Evolutionary conservation across 1,140 invertebrate species (phyloP), one percentile per base, ranked within the genome.

Genomic region (Radopholus similis): DNA sequence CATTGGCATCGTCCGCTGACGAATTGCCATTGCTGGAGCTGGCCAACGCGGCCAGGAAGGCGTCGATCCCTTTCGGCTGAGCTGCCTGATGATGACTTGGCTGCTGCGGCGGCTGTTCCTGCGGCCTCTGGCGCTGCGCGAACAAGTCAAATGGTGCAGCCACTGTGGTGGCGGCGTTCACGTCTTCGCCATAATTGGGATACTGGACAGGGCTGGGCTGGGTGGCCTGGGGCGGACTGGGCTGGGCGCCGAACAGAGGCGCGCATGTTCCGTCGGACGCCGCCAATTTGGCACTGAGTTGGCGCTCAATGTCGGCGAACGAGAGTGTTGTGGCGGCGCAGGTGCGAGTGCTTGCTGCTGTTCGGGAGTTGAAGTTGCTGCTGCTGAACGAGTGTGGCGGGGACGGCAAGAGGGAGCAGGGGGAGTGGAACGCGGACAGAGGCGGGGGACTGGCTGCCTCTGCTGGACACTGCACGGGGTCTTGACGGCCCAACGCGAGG

Each of bases 401-500:
- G 4, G 37, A 26, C 15, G 49, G 40, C 49, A 62, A 62, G 38
- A 47, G 4, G 38, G 38, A 60, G n/a, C 58, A 49, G 40, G 40
- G 30, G 34, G 49, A 62, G 28, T 62, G 40, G 32, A 62, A 62
- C 5, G 59, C 59, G 23, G 34, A 40, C 28, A 62, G 37, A 13
- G 59, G 59, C 21, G 59, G 59, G 42, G 59, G 59, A 42, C 59
- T 62, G 42, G 59, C 59, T 32, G 59, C 59, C 49, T 62, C 59
- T 35, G 59, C 59, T 62, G 59, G 59, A 62, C 59, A 62, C 4
- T 32, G 49, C 30, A 34, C 30, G 5, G 59, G 59, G 40, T 62
- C 59, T 62, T 62, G 59, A 49, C 59, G 49, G 59, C 59, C 59
- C 40, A 35, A 51, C 21, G 59, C 40, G 28, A 62, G 59, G 32